Percentiles rank a stretch among this genome's conserved stretches.
Conservation (phyloP, 2,797 vertebrate species). For the Hirundo rustica region DNA sequence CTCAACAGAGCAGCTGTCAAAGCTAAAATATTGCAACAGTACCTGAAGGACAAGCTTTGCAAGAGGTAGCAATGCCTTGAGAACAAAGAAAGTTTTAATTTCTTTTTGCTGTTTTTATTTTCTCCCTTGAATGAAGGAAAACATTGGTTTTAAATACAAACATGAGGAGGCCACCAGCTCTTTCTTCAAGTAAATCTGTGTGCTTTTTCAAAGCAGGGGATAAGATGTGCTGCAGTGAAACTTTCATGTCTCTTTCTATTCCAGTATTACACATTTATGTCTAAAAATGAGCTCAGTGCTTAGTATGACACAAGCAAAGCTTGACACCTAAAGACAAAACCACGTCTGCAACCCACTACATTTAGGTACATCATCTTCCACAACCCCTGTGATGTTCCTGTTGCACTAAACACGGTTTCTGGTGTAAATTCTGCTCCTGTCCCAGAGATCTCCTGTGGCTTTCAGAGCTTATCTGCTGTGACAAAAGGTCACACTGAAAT, state of each 20-base stretch:
- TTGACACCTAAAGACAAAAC: neutral
- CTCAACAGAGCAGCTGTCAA: slow-evolving; percentile 40
- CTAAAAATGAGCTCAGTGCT: neutral
- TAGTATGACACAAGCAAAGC: neutral
- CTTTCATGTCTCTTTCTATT: neutral
- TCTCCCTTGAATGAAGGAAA: neutral
- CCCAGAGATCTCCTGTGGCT: neutral
- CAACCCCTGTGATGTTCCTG: neutral
- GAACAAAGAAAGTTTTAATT: neutral
- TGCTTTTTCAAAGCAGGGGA: neutral
- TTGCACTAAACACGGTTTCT: neutral
- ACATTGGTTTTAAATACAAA: neutral
- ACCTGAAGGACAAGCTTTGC: slow-evolving; percentile 22
- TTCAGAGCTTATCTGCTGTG: neutral
- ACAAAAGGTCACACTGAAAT: neutral
- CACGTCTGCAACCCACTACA: rapidly evolving
- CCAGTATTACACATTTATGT: neutral
- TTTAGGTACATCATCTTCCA: neutral
- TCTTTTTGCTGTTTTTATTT: neutral
- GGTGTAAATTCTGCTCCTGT: neutral
- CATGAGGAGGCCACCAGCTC: neutral
- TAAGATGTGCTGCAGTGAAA: neutral
- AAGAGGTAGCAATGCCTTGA: neutral
- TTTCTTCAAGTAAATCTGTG: neutral
- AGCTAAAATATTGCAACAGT: slow-evolving; percentile 4